phyloP scores from a whole-genome alignment of 2,113 vertebrate genomes.

The Cyanocitta stelleri region DNA sequence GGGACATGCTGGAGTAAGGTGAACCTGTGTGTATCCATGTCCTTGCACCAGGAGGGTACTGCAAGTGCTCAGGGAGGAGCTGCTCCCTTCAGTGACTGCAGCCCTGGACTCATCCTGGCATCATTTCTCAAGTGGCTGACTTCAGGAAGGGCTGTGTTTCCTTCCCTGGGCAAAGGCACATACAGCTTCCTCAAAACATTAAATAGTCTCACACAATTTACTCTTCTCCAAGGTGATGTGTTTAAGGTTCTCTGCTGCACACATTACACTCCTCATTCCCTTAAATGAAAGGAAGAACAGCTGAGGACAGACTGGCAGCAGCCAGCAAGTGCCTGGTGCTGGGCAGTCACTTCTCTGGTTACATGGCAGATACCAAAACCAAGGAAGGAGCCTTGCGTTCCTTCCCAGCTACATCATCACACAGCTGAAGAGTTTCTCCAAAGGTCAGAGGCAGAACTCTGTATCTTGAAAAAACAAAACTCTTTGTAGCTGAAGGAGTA shows the following conservation, averaged over 20 bases:
- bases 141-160: neutral
- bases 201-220: neutral
- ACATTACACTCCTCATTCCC: neutral
- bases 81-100: neutral
- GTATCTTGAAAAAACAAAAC: neutral
- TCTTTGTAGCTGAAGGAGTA: neutral
- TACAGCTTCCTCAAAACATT: neutral
- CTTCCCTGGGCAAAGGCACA: neutral
- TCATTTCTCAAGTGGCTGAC: neutral
- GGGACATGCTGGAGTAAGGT: neutral
- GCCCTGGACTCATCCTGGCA: neutral
- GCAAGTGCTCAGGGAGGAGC: neutral
- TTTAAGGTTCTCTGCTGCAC: neutral
- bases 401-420: neutral
- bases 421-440: neutral
- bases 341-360: conserved; percentile 14
- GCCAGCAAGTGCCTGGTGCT: neutral
- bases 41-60: neutral
- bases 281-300: neutral
- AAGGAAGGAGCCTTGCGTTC: conserved; percentile 13
- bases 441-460: conserved; percentile 11
- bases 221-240: neutral
- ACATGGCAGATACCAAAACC: neutral
- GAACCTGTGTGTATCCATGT: neutral
- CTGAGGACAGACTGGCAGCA: neutral